Evolutionary conservation across 2,113 vertebrate species (phyloP), one percentile per base, ranked within the genome.

Genomic region (Promerops cafer): DNA sequence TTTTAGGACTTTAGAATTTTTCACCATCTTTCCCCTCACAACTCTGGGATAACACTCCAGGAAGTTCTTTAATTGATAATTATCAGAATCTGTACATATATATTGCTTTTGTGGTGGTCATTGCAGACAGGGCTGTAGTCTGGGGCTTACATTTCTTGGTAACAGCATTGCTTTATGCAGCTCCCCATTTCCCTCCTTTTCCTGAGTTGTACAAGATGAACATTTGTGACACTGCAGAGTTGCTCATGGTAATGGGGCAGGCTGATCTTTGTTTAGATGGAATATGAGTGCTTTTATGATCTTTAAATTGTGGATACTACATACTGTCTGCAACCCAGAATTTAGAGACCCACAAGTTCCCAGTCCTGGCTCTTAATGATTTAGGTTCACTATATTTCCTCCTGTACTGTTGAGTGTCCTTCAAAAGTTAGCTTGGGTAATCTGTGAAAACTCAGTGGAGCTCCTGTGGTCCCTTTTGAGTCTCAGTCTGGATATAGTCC

Each of bases 161-260:
- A 15, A 33, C 5, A 23, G 2, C 11, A 16, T 6, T 50, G 13
- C 26, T 75, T 84, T 47, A 35, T 78, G 10, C 10, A 61, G 1
- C 4, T 63, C 10, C 7, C 6, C 7, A 4, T 66, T 54, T 44
- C 6, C 4, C 1, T 12, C 6, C 0, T 9, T 9, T 24, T 81
- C 4, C 35, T 26, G 27, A 30, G 5, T 30, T 35, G 7, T 16
- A 30, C 10, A 39, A 12, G 22, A 24, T 30, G 30, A 61, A 6
- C 28, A 30, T 18, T 40, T 74, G 19, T 47, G 33, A 40, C 11
- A 24, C 11, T 42, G 17, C 6, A 4, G 7, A 8, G 16, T 13
- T 61, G 16, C 6, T 71, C 2, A 9, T 11, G 23, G 21, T 6
- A 52, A 42, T 9, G 8, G 30, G 15, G 7, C 14, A 66, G 22